A percentile compares a stretch with the other conserved stretches of the same genome.
phyloP scores from a whole-genome alignment of 2,113 vertebrate genomes.

The Noturus placidus region DNA sequence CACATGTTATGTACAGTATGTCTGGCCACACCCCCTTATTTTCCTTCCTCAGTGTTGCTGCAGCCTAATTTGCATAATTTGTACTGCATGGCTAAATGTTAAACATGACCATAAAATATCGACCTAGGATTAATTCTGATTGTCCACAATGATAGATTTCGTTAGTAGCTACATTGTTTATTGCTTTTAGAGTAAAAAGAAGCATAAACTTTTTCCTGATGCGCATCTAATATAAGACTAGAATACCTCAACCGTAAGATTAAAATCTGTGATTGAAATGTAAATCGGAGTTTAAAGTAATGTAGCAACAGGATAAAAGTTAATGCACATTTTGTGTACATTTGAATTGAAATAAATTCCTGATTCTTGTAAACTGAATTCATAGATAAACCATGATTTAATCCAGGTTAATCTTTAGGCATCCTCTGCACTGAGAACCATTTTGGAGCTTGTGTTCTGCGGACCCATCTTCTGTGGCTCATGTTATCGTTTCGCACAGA shows the following conservation, averaged over 20 bases:
- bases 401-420: neutral
- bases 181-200: neutral
- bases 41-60: neutral
- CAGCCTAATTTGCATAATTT: neutral
- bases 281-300: neutral
- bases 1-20: neutral
- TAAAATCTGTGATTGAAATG: neutral
- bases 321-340: neutral
- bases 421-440: constrained; percentile 53
- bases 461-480: constrained; percentile 58
- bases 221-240: neutral
- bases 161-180: neutral
- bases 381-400: neutral
- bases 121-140: neutral
- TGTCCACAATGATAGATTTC: neutral
- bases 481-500: constrained; percentile 66
- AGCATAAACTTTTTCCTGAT: neutral
- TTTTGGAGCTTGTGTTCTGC: constrained; percentile 51
- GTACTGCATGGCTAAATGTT: neutral
- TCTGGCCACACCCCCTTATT: neutral
- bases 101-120: neutral
- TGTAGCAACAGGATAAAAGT: neutral
- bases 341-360: neutral
- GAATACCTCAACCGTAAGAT: neutral
- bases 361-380: neutral